phyloP scores from a whole-genome alignment of 2,888 invertebrate genomes.

The Metellina segmentata region DNA sequence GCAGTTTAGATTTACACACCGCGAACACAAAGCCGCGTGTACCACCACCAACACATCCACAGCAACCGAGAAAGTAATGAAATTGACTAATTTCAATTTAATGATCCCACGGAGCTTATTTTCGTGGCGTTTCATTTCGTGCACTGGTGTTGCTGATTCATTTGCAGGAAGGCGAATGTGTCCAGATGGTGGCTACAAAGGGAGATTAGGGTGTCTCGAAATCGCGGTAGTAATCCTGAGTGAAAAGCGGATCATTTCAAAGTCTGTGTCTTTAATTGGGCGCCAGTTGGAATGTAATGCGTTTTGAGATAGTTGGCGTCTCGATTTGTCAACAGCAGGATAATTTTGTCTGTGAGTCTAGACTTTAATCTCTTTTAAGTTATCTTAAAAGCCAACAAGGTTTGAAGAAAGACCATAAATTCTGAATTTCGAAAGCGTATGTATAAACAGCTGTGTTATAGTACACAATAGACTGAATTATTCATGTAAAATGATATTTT shows the following conservation, averaged over 20 bases:
- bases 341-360: neutral
- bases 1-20: no score
- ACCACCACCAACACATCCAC: neutral
- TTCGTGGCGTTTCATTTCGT: neutral
- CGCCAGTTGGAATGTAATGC: neutral
- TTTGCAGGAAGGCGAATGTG: no score
- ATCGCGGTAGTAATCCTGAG: neutral
- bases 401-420: no score
- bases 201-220: neutral
- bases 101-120: neutral
- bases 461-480: no score
- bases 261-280: neutral
- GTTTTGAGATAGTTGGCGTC: neutral
- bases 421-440: no score
- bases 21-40: no score
- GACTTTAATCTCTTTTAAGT: neutral
- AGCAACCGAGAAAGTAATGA: neutral
- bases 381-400: neutral
- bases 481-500: no score
- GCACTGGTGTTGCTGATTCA: neutral
- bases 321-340: neutral
- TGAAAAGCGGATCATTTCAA: neutral
- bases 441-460: no score
- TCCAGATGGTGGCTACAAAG: neutral
- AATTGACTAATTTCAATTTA: constrained; percentile 1